Conservation (phyloP, 2,888 invertebrate genomes). For the Venusia cambrica region DNA sequence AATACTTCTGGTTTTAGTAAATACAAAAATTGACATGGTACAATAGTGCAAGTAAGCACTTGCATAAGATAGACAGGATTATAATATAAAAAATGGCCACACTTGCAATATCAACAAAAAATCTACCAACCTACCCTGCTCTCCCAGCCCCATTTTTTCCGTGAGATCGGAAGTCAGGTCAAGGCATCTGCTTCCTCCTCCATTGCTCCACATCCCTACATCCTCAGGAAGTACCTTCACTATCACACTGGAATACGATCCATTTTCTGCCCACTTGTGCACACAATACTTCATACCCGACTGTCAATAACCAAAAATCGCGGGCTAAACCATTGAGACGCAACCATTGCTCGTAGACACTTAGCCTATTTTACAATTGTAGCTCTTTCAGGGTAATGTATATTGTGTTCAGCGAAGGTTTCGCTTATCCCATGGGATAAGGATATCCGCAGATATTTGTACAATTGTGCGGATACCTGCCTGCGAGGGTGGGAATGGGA, state of each 20-base stretch:
- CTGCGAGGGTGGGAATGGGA: constrained; percentile 18
- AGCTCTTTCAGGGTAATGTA: constrained; percentile 5
- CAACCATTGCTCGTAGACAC: constrained; percentile 7
- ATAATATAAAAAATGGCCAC: too few relatives aligned
- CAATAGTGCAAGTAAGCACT: too few relatives aligned
- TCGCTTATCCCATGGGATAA: constrained; percentile 4
- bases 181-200: constrained; percentile 17
- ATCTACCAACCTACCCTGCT: too few relatives aligned
- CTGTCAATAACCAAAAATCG: constrained; percentile 1
- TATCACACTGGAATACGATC: constrained; percentile 9
- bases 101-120: too few relatives aligned
- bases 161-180: constrained; percentile 11
- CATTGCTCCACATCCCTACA: constrained; percentile 16
- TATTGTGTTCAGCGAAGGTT: neutral
- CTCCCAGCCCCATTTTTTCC: too few relatives aligned
- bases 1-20: too few relatives aligned
- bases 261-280: constrained; percentile 21
- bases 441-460: constrained; percentile 25
- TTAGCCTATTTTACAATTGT: neutral
- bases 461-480: constrained; percentile 30
- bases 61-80: too few relatives aligned
- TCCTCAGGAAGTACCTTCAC: constrained; percentile 17
- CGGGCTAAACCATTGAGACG: neutral
- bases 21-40: too few relatives aligned
- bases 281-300: constrained; percentile 3